A percentile compares a stretch with the other conserved stretches of the same genome.
Evolutionary conservation across 2,797 vertebrate species (phyloP).

Genomic region (Hyperoplus immaculatus): DNA sequence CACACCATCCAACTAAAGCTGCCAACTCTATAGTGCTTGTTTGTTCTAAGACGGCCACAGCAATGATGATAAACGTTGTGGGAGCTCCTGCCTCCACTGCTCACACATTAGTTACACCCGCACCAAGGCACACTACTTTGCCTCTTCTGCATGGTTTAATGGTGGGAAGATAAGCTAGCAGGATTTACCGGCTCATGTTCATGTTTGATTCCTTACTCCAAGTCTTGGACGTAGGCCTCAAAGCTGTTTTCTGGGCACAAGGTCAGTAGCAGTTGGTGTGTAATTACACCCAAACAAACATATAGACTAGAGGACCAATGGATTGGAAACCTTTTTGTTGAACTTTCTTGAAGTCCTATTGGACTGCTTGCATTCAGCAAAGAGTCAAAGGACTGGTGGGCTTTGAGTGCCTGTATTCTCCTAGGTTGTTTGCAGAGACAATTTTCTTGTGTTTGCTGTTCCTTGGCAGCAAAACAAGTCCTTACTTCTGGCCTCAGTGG

Average conservation of each 20-base stretch:
- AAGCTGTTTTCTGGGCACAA: conserved; percentile 67
- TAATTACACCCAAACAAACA: conserved; percentile 74
- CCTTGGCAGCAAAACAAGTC: conserved; percentile 77
- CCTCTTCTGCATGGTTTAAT: conserved; percentile 25
- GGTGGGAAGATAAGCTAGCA: conserved; percentile 54
- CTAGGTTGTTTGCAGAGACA: conserved; percentile 70
- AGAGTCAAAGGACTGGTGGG: conserved; percentile 47
- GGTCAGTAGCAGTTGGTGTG: conserved; percentile 70
- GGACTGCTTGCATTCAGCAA: conserved; percentile 47
- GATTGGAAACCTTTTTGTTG: conserved; percentile 57
- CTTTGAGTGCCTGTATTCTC: conserved; percentile 52
- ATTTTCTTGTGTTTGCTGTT: conserved; percentile 79
- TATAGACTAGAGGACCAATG: conserved; percentile 58
- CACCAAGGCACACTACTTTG: conserved; percentile 12
- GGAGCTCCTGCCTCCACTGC: not conserved
- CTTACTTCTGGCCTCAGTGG: conserved; percentile 68
- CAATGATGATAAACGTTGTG: not conserved
- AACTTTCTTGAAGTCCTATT: conserved; percentile 56
- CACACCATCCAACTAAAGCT: conserved; percentile 17
- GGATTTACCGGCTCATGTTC: conserved; percentile 68
- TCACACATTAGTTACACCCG: conserved; percentile 14
- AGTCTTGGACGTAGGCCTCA: conserved; percentile 53
- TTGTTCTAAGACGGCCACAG: conserved; percentile 20
- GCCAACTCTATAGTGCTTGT: conserved; percentile 12
- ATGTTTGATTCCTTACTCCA: conserved; percentile 56